Percentiles rank a stretch among this genome's conserved stretches.
phyloP scores from a whole-genome alignment of 2,797 vertebrate species.

The Valencia hispanica region DNA sequence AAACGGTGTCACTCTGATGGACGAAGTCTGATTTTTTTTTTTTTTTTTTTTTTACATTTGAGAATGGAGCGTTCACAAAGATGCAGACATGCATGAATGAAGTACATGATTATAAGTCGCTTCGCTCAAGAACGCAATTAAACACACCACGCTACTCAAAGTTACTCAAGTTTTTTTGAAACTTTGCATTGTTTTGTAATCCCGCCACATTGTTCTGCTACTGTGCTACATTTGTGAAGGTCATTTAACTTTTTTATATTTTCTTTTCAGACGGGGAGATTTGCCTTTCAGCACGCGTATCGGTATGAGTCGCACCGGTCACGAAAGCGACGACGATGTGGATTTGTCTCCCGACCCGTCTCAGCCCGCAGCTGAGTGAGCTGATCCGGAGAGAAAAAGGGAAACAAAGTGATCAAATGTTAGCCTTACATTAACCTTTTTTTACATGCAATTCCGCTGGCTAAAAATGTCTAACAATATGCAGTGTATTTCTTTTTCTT shows the following conservation, averaged over 20 bases:
- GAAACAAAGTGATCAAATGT: conserved; percentile 8
- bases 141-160: neutral
- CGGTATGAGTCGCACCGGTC: conserved; percentile 54
- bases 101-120: no score
- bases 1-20: neutral
- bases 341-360: conserved; percentile 56
- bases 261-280: conserved; percentile 74
- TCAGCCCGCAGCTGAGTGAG: conserved; percentile 72
- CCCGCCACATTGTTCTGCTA: neutral
- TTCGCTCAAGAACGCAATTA: neutral
- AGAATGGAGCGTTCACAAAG: neutral
- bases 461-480: conserved; percentile 47
- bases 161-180: neutral
- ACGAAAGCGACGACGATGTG: conserved; percentile 79
- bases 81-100: no score
- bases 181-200: neutral
- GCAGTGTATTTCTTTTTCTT: conserved; percentile 35
- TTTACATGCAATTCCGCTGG: conserved; percentile 19
- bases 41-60: no score
- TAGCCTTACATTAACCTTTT: conserved; percentile 17
- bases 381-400: neutral
- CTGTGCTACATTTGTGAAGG: neutral
- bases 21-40: neutral
- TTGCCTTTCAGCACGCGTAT: conserved; percentile 66
- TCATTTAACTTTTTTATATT: neutral